Evolutionary conservation across 1,140 invertebrate species (phyloP).

Genomic region (Hycleus phaleratus): DNA sequence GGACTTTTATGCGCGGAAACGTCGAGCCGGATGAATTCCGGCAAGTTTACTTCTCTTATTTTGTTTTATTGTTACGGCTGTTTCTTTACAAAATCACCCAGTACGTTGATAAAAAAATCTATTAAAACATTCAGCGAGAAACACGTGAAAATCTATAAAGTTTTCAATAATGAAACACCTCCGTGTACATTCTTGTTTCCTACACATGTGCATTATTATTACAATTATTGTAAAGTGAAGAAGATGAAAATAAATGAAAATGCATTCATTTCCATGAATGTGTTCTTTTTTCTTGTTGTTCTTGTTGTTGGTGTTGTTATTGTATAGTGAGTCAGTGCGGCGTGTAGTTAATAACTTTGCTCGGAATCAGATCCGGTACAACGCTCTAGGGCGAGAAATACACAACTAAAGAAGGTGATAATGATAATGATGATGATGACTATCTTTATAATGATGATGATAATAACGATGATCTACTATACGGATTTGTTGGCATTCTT

Average conservation of each 20-base stretch:
- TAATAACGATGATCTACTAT: no score
- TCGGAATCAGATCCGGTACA: conserved; percentile 14
- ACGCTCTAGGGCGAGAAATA: conserved; percentile 7
- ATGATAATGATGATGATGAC: neutral
- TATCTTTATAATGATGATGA: no score
- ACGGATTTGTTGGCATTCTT: no score
- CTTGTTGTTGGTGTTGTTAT: no score
- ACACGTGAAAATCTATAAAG: neutral
- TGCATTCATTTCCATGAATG: conserved; percentile 31
- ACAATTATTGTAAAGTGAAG: conserved; percentile 11
- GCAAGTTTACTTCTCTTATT: no score
- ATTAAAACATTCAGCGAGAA: neutral
- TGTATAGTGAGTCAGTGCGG: conserved; percentile 17
- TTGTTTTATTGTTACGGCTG: no score
- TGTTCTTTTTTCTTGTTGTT: neutral
- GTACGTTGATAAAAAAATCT: neutral
- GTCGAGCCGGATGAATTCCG: no score
- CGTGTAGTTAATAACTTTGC: conserved; percentile 14
- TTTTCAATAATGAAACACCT: neutral
- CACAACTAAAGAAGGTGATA: conserved; percentile 2
- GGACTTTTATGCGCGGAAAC: conserved; percentile 6
- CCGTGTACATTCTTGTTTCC: neutral
- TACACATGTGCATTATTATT: neutral
- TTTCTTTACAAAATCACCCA: neutral
- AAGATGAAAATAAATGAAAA: conserved; percentile 28